Evolutionary conservation across 2,888 invertebrate genomes (phyloP), one percentile per base, ranked within the genome.

Genomic region (Aquatica leii): DNA sequence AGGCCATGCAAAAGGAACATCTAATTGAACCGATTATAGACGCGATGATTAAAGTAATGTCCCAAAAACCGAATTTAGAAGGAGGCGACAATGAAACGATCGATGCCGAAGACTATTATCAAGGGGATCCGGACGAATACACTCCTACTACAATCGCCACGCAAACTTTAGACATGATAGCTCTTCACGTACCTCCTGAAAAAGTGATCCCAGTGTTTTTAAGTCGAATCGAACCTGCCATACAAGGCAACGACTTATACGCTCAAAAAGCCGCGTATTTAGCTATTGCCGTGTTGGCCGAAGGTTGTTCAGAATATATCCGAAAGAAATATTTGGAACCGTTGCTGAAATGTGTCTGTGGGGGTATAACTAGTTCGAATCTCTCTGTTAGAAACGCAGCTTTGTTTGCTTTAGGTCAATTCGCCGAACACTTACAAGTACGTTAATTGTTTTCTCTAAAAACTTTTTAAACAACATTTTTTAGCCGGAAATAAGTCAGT

Each of bases 341-440:
- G 3, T 88, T 92, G 77, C 78, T 93, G 53, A 86, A 88, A 70
- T 88, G 88, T 70, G 88, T 92, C 11, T 88, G 89, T 76, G 83
- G 85, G 59, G 93, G 92, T 15, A 89, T 93, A 50, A 84, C 84
- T 35, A 89, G 91, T 78, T 80, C 83, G 0, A 84, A 85, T 62
- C 82, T 86, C 0, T 82, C 87, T 6, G 91, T 93, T 3, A 84
- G 90, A 51, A 91, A 90, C 78, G 88, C 91, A 0, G 92, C 92
- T 0, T 85, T 93, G 49, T 93, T 91, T 81, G 90, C 92, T 0
- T 82, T 93, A 2, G 93, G 92, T 0, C 92, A 93, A 78, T 93
- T 92, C 80, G 89, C 92, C 0, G 93, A 93, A 78, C 87, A 89
- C 81, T 81, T 93, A 50, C 92, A 90, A 81, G 86, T 86, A 72